These are phyloP conservation scores for Ormia ochracea DNA, from an alignment of 2,888 invertebrate genomes.

Conservation along the genomic window DNA sequence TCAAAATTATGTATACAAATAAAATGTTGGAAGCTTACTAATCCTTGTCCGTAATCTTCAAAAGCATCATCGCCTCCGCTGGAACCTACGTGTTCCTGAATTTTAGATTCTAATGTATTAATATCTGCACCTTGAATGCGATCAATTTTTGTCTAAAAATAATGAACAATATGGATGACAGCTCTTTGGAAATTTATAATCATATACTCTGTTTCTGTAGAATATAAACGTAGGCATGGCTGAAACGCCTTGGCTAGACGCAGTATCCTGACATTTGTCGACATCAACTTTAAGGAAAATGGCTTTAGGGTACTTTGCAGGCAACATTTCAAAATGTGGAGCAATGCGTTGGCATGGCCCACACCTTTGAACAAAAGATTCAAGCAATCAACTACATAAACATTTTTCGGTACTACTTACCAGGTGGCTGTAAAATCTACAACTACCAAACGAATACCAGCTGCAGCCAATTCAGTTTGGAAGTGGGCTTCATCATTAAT, in stretches of 20 bases:
- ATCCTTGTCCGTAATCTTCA: conserved; percentile 83
- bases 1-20: background rate
- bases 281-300: conserved; percentile 94
- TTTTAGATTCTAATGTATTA: conserved; percentile 88
- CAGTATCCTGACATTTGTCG: conserved; percentile 93
- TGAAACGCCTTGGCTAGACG: conserved; percentile 90
- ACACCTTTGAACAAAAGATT: conserved; percentile 82
- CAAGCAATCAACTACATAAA: background rate
- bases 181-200: background rate
- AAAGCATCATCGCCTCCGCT: conserved; percentile 83
- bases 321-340: conserved; percentile 92
- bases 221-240: conserved; percentile 99
- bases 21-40: conserved; percentile 67
- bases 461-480: conserved; percentile 88
- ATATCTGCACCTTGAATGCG: conserved; percentile 92
- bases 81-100: conserved; percentile 86
- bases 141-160: conserved; percentile 85
- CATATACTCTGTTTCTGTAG: conserved; percentile 86
- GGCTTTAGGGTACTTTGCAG: conserved; percentile 90
- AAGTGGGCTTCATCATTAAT: conserved; percentile 83
- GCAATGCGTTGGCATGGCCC: conserved; percentile 97
- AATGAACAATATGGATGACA: background rate
- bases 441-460: conserved; percentile 92
- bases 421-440: conserved; percentile 97
- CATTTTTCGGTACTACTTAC: conserved; percentile 77